Conservation (phyloP, 2,888 invertebrate species). For the Thyatira batis region DNA sequence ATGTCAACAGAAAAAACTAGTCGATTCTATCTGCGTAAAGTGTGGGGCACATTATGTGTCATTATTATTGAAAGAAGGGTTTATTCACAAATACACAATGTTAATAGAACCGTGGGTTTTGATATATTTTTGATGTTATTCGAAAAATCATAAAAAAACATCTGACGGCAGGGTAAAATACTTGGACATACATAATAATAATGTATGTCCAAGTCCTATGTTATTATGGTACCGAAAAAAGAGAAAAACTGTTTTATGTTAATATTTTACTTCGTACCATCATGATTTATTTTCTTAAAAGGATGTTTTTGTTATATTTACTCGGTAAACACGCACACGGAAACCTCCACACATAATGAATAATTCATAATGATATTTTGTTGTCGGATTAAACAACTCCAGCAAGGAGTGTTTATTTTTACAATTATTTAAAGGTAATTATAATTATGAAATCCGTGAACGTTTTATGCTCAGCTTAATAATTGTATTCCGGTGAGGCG, state of each 20-base stretch:
- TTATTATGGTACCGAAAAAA: not conserved
- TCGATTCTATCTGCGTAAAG: conserved; percentile 34
- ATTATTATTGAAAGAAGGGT: conserved; percentile 21
- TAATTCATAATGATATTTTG: conserved; percentile 22
- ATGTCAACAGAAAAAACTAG: conserved; percentile 70
- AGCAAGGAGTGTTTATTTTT: not conserved
- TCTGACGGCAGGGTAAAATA: not conserved
- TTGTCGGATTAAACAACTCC: conserved; percentile 9
- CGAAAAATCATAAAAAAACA: too few relatives aligned
- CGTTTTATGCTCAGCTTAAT: conserved; percentile 1
- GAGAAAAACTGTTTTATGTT: not conserved
- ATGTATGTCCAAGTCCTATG: not conserved
- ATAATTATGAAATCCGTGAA: conserved; percentile 3
- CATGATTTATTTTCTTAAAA: conserved; percentile 5
- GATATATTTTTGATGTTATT: too few relatives aligned
- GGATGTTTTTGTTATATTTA: conserved; percentile 3
- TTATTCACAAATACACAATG: not conserved
- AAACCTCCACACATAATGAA: conserved; percentile 20
- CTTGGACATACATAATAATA: too few relatives aligned
- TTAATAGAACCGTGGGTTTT: not conserved
- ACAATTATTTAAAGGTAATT: conserved; percentile 3
- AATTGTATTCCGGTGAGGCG: conserved; percentile 2
- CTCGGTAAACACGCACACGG: conserved; percentile 1
- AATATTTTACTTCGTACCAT: not conserved
- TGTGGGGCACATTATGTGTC: conserved; percentile 28